Percentiles rank a stretch among this genome's conserved stretches.
Conservation (phyloP, 2,113 vertebrate genomes). For the Myocastor coypus region DNA sequence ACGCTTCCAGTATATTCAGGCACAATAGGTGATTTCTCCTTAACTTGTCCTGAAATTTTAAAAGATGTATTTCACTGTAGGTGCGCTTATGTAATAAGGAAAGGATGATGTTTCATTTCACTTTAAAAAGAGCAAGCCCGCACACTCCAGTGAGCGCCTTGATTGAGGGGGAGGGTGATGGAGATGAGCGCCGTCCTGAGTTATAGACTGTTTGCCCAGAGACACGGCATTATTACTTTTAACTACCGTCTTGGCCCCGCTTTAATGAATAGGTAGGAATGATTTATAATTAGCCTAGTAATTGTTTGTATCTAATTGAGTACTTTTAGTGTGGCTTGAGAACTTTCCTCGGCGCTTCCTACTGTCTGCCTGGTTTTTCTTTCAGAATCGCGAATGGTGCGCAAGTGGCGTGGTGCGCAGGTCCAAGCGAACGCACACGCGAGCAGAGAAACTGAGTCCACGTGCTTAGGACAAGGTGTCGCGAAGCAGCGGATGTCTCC, state of each 20-base stretch:
- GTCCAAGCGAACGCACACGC: background rate
- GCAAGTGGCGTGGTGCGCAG: background rate
- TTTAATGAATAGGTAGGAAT: slow-evolving; percentile 67
- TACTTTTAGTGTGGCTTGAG: slow-evolving; percentile 32
- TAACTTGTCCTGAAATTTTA: slow-evolving; percentile 41
- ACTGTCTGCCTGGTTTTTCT: slow-evolving; percentile 31
- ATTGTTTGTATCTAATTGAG: slow-evolving; percentile 71
- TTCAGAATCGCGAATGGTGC: slow-evolving; percentile 13
- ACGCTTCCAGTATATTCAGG: background rate
- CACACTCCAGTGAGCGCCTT: slow-evolving; percentile 57
- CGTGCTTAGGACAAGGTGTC: fast-evolving
- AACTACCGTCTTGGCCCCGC: slow-evolving; percentile 59
- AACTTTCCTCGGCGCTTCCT: slow-evolving; percentile 42
- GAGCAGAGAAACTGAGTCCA: background rate
- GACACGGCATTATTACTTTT: slow-evolving; percentile 57
- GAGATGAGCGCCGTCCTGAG: slow-evolving; percentile 55
- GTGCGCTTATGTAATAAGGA: slow-evolving; percentile 38
- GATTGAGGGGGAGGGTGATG: slow-evolving; percentile 62
- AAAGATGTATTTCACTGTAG: slow-evolving; percentile 52
- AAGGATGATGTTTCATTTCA: slow-evolving; percentile 16
- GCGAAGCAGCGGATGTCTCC: background rate
- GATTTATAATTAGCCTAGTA: slow-evolving; percentile 72
- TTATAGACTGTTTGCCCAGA: slow-evolving; percentile 65
- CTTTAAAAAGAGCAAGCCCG: slow-evolving; percentile 53
- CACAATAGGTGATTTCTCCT: background rate